Percentiles rank a stretch among this genome's conserved stretches.
Conservation (phyloP, 2,113 vertebrate genomes). For the Laterallus jamaicensis region DNA sequence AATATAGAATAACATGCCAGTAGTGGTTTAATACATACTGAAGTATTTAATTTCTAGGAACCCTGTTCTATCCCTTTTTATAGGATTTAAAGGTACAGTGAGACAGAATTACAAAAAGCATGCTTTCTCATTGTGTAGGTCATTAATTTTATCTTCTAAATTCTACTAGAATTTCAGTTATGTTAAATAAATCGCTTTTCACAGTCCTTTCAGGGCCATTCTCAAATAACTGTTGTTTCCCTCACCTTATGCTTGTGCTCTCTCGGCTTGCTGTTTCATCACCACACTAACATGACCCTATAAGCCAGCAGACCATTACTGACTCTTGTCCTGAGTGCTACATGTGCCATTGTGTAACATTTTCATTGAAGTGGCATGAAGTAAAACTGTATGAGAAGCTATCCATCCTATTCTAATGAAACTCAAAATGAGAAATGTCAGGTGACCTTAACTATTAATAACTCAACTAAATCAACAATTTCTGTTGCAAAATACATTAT, state of each 20-base stretch:
- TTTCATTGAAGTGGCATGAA: not conserved
- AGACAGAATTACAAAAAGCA: not conserved
- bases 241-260: rapidly evolving
- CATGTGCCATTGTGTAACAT: too few species aligned
- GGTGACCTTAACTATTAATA: not conserved
- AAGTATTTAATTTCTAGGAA: not conserved
- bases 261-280: not conserved
- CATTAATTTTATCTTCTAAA: not conserved
- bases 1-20: not conserved
- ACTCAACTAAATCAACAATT: not conserved
- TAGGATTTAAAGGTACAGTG: not conserved
- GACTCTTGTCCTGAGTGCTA: not conserved
- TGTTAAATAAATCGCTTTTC: not conserved
- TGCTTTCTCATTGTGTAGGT: not conserved
- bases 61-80: not conserved
- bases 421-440: not conserved
- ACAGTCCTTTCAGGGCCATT: not conserved
- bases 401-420: not conserved
- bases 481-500: not conserved
- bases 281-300: not conserved
- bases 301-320: not conserved
- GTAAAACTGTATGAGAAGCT: not conserved
- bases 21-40: not conserved
- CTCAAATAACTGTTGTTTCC: not conserved
- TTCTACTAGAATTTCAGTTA: not conserved